Conservation (phyloP, 2,888 invertebrate species). For the Spisula subtruncata region DNA sequence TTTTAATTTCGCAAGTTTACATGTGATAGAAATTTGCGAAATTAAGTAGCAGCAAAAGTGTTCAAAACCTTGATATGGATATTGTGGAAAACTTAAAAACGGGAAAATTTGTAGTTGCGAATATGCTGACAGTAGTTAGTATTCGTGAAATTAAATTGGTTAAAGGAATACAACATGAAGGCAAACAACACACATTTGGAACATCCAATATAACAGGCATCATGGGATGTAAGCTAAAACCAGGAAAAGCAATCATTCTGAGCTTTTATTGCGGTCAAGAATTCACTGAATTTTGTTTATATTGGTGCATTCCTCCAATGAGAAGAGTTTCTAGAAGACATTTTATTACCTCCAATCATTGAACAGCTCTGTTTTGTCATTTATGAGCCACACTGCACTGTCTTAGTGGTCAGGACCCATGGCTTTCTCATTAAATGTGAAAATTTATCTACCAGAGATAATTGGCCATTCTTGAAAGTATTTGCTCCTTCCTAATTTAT, state of each 20-base stretch:
- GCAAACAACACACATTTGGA: too few relatives aligned
- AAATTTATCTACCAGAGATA: slow-evolving; percentile 47
- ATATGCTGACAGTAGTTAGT: too few relatives aligned
- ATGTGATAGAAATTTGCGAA: too few relatives aligned
- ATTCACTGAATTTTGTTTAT: neutral
- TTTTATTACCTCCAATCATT: slow-evolving; percentile 42
- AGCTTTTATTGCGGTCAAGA: neutral
- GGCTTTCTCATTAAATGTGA: slow-evolving; percentile 42
- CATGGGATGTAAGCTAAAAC: neutral
- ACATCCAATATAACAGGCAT: neutral
- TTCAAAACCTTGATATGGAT: too few relatives aligned
- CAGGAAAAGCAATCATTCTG: neutral
- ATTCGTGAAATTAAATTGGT: too few relatives aligned
- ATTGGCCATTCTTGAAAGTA: slow-evolving; percentile 29
- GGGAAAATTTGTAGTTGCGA: too few relatives aligned
- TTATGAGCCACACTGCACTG: slow-evolving; percentile 21
- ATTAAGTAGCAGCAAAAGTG: too few relatives aligned
- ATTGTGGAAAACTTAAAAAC: too few relatives aligned
- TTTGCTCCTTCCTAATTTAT: slow-evolving; percentile 30
- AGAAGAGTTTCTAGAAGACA: slow-evolving; percentile 34
- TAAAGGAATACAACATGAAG: too few relatives aligned
- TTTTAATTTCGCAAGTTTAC: too few relatives aligned
- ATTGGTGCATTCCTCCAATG: slow-evolving; percentile 14
- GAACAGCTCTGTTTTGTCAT: slow-evolving; percentile 34
- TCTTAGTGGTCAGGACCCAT: slow-evolving; percentile 37